phyloP scores from a whole-genome alignment of 1,140 invertebrate genomes.

The Sipha flava region DNA sequence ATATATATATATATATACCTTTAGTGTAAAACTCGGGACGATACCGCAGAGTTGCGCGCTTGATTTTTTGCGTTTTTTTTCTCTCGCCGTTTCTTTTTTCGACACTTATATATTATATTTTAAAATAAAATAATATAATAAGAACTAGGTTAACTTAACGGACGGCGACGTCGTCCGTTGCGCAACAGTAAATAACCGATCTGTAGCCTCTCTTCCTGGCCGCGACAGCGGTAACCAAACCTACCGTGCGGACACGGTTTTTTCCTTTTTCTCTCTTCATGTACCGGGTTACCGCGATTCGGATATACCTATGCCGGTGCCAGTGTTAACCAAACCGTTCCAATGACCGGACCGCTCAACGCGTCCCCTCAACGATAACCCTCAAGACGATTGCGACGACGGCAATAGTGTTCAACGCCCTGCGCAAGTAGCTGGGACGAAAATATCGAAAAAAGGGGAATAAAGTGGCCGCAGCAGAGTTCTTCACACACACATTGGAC shows the following conservation, averaged over 20 bases:
- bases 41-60: too few species aligned
- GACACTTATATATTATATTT: too few species aligned
- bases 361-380: background rate
- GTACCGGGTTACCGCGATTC: background rate
- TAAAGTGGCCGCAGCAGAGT: background rate
- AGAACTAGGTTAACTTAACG: background rate
- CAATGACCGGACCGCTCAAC: background rate
- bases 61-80: too few species aligned
- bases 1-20: too few species aligned
- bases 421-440: too few species aligned
- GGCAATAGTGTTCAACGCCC: background rate
- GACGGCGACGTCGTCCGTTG: background rate
- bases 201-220: background rate
- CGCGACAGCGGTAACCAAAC: background rate
- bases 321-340: slow-evolving; percentile 17
- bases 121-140: background rate
- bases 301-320: background rate
- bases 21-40: too few species aligned
- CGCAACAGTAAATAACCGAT: background rate
- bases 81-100: too few species aligned
- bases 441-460: background rate
- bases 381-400: background rate
- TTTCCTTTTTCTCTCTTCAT: too few species aligned
- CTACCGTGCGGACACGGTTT: background rate
- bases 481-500: background rate